Percentiles rank a stretch among this genome's conserved stretches.
phyloP scores from a whole-genome alignment of 2,888 invertebrate genomes.

The Atethmia centrago region DNA sequence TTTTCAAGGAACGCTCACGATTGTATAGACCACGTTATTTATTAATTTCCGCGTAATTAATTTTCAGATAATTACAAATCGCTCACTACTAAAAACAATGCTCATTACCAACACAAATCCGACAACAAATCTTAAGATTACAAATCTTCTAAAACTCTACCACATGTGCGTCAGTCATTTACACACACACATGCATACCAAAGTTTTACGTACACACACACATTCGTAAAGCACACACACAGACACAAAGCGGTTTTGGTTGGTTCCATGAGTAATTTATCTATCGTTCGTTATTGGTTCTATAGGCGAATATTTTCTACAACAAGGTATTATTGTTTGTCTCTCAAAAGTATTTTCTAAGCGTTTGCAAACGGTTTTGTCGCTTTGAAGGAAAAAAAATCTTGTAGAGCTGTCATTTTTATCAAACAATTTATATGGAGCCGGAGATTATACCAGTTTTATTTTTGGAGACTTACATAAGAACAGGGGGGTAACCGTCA shows the following conservation, averaged over 20 bases:
- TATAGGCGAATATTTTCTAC: conserved; percentile 35
- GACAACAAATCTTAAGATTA: conserved; percentile 12
- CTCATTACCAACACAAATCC: neutral
- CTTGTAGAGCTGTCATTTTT: conserved; percentile 20
- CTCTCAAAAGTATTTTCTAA: conserved; percentile 15
- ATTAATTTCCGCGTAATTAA: neutral
- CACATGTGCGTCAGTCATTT: conserved; percentile 36
- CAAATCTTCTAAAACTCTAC: conserved; percentile 26
- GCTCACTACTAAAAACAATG: neutral
- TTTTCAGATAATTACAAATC: conserved; percentile 4
- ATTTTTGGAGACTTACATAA: conserved; percentile 2
- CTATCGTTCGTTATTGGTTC: conserved; percentile 50
- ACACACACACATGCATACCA: conserved; percentile 36
- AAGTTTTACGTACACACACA: conserved; percentile 21
- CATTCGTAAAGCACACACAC: conserved; percentile 13
- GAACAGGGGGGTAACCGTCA: too few species aligned
- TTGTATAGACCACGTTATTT: conserved; percentile 17
- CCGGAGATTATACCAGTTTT: neutral
- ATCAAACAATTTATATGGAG: neutral
- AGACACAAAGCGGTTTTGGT: conserved; percentile 39
- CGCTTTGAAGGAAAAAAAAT: neutral
- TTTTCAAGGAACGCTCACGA: conserved; percentile 38
- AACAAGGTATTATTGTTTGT: conserved; percentile 38
- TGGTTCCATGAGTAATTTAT: conserved; percentile 53
- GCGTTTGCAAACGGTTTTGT: conserved; percentile 5